phyloP scores from a whole-genome alignment of 2,888 invertebrate genomes.

The Dioctria linearis region DNA sequence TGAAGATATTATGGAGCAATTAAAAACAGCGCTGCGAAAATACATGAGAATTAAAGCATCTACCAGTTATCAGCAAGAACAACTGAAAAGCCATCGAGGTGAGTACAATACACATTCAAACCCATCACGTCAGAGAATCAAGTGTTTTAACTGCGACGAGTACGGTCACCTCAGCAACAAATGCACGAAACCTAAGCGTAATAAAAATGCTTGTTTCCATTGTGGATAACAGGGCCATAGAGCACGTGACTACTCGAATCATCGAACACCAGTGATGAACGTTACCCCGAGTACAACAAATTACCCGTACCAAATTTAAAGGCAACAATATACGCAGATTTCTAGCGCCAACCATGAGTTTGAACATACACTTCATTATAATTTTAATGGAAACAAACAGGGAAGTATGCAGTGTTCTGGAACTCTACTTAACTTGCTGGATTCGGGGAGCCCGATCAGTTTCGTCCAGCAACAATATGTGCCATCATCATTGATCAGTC shows the following conservation, averaged over 20 bases:
- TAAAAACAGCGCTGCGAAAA: too few relatives aligned
- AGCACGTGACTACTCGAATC: background rate
- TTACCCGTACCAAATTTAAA: too few relatives aligned
- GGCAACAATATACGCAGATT: background rate
- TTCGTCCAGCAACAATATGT: slow-evolving; percentile 38
- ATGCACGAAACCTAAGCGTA: slow-evolving; percentile 5
- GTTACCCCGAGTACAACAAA: background rate
- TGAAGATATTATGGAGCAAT: too few relatives aligned
- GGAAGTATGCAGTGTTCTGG: slow-evolving; percentile 6
- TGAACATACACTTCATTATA: too few relatives aligned
- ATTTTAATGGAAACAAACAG: background rate
- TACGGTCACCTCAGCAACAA: slow-evolving; percentile 14
- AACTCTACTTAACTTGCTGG: slow-evolving; percentile 39
- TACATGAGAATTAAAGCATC: too few relatives aligned
- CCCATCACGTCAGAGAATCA: too few relatives aligned
- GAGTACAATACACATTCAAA: background rate
- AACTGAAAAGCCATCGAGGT: background rate
- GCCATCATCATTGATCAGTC: too few relatives aligned
- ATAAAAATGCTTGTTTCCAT: background rate
- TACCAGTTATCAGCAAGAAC: background rate
- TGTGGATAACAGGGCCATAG: slow-evolving; percentile 16
- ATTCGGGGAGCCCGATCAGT: slow-evolving; percentile 44
- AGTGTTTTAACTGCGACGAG: slow-evolving; percentile 26
- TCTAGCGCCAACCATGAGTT: too few relatives aligned
- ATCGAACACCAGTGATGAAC: background rate